Evolutionary conservation across 2,797 vertebrate genomes (phyloP), one percentile per base, ranked within the genome.

Genomic region (Peromyscus aztecus): DNA sequence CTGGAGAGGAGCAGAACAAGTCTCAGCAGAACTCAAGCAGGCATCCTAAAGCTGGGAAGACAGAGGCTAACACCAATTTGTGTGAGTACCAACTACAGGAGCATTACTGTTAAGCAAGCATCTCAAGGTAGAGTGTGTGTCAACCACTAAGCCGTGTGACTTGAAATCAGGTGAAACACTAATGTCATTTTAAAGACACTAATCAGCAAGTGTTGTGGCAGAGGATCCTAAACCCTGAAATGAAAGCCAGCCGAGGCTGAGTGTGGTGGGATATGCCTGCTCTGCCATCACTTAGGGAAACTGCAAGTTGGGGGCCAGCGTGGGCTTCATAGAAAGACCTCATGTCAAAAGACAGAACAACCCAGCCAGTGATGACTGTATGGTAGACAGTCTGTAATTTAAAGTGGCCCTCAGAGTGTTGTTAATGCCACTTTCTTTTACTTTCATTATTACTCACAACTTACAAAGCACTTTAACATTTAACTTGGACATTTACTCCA

Each of bases 1-100:
- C 99, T 0, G 99, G 99, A 67, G 99, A 99, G 67, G 99, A 99
- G 87, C 99, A 99, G 97, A 99, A 98, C 98, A 99, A 98, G 94
- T 97, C 98, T 23, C 98, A 99, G 61, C 99, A 99, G 89, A 99
- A 98, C 98, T 97, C 98, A 90, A 97, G 98, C 98, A 99, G 99
- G 98, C 98, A 98, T 37, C 95, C 98, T 96, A 99, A 99, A 98
- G 98, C 98, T 91, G 98, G 92, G 49, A 99, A 99, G 98, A 98
- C 98, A 93, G 99, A 98, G 27, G 97, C 98, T 46, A 98, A 98
- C 89, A 98, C 98, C 97, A 99, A 98, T 94, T 98, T 99, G 94
- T 99, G 98, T 99, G 98, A 99, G 98, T 99, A 97, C n/a, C 19
- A 0, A 46, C 19, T n/a, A 0, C 17, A 57, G 76, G 31, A 73